Conservation (phyloP, 2,797 vertebrate genomes). For the Hydrocynus forskahlii region DNA sequence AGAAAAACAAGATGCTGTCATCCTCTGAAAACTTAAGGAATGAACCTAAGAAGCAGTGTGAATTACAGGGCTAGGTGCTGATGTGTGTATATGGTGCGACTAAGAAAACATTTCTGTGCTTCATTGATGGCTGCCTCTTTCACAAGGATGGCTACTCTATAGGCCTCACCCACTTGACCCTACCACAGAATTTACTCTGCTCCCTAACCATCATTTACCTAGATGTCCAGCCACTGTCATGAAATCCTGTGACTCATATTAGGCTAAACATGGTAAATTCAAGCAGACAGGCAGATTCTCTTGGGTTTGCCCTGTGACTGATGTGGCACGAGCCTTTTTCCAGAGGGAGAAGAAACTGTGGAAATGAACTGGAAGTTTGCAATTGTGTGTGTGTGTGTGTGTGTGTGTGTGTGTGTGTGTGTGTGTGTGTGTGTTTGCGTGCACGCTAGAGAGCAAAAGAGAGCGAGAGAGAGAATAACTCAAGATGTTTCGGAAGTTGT, state of each 20-base stretch:
- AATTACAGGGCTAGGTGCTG: too few relatives aligned
- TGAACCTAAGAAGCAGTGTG: too few relatives aligned
- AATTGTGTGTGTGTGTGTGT: background rate
- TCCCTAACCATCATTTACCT: slow-evolving; percentile 28
- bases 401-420: background rate
- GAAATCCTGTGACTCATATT: slow-evolving; percentile 43
- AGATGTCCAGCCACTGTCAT: slow-evolving; percentile 28
- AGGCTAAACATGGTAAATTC: slow-evolving; percentile 28
- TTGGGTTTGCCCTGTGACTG: slow-evolving; percentile 34
- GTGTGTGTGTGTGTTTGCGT: slow-evolving; percentile 4
- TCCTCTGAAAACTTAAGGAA: too few relatives aligned
- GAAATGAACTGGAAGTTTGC: slow-evolving; percentile 37
- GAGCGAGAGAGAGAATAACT: slow-evolving; percentile 60
- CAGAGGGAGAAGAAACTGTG: slow-evolving; percentile 56
- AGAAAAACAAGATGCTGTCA: too few relatives aligned
- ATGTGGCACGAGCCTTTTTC: slow-evolving; percentile 46
- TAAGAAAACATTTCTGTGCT: too few relatives aligned
- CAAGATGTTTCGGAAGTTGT: slow-evolving; percentile 74
- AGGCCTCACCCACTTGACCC: background rate
- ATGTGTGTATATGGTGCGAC: too few relatives aligned
- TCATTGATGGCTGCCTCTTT: too few relatives aligned
- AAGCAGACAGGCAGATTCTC: slow-evolving; percentile 38
- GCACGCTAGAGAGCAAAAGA: background rate
- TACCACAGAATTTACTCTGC: background rate
- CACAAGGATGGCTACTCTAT: background rate